These are phyloP conservation scores for Pediacus dermestoides DNA, from an alignment of 2,888 invertebrate species.

Conservation along the genomic window DNA sequence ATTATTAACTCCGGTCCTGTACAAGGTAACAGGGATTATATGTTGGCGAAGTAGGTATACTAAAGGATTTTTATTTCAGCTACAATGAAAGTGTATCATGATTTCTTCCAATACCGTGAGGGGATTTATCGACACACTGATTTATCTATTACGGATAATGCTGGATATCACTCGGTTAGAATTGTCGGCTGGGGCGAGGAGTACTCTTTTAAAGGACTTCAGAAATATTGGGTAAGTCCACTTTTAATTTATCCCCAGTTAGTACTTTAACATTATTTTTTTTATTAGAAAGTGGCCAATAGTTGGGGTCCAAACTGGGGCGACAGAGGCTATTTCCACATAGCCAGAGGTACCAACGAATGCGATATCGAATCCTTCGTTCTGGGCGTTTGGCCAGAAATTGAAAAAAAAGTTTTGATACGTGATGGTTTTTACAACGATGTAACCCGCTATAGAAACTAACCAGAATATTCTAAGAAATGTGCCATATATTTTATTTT, in stretches of 20 bases:
- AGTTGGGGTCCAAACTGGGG: constrained; percentile 94
- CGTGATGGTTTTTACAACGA: no score
- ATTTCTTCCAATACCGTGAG: constrained; percentile 85
- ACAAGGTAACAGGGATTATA: constrained; percentile 64
- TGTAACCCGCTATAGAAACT: no score
- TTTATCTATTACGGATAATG: constrained; percentile 54
- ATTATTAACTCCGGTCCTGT: constrained; percentile 89
- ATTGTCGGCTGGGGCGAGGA: constrained; percentile 92
- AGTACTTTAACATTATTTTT: constrained; percentile 5
- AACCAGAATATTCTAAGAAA: no score
- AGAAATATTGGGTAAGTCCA: constrained; percentile 80
- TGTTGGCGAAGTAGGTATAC: no score
- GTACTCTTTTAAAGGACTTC: constrained; percentile 52
- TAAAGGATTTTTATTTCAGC: no score
- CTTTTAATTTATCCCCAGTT: background rate
- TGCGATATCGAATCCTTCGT: constrained; percentile 89
- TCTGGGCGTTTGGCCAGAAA: constrained; percentile 68
- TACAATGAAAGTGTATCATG: constrained; percentile 83
- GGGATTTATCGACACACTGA: constrained; percentile 75
- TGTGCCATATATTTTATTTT: constrained; percentile 4
- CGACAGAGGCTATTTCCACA: constrained; percentile 86
- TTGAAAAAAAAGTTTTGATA: constrained; percentile 31
- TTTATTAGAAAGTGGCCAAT: constrained; percentile 78
- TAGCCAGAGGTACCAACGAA: constrained; percentile 78
- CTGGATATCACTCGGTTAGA: constrained; percentile 85